phyloP scores from a whole-genome alignment of 2,888 invertebrate genomes.

The Amiota communis region DNA sequence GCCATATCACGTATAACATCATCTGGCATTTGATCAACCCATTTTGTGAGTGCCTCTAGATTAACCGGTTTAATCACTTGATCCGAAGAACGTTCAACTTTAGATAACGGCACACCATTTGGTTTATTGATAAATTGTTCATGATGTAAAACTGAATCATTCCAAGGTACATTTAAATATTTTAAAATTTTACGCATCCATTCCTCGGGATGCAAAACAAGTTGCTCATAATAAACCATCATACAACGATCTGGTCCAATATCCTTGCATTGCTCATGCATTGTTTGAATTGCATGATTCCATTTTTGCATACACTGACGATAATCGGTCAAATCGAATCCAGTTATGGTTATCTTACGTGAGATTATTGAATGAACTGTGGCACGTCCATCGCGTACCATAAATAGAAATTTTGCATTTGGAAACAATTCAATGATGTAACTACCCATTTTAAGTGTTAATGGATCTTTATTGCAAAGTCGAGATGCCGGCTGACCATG shows the following conservation, averaged over 20 bases:
- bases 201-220: slow-evolving; percentile 92
- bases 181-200: slow-evolving; percentile 90
- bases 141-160: slow-evolving; percentile 96
- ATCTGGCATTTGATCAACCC: slow-evolving; percentile 90
- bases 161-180: slow-evolving; percentile 95
- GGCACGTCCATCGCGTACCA: slow-evolving; percentile 98
- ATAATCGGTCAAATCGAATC: slow-evolving; percentile 95
- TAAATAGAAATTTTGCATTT: slow-evolving; percentile 96
- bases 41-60: slow-evolving; percentile 93
- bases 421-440: slow-evolving; percentile 97
- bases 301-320: slow-evolving; percentile 96
- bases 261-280: slow-evolving; percentile 93
- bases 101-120: slow-evolving; percentile 94
- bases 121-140: slow-evolving; percentile 97
- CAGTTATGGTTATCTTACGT: slow-evolving; percentile 84
- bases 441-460: slow-evolving; percentile 96
- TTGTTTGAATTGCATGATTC: slow-evolving; percentile 95
- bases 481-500: slow-evolving; percentile 96
- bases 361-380: slow-evolving; percentile 99
- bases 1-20: slow-evolving; percentile 96
- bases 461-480: slow-evolving; percentile 99
- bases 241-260: slow-evolving; percentile 86
- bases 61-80: slow-evolving; percentile 99
- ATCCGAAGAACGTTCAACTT: slow-evolving; percentile 97
- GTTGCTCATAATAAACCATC: slow-evolving; percentile 96